Conservation (phyloP, 2,113 vertebrate species). For the Columba livia region DNA sequence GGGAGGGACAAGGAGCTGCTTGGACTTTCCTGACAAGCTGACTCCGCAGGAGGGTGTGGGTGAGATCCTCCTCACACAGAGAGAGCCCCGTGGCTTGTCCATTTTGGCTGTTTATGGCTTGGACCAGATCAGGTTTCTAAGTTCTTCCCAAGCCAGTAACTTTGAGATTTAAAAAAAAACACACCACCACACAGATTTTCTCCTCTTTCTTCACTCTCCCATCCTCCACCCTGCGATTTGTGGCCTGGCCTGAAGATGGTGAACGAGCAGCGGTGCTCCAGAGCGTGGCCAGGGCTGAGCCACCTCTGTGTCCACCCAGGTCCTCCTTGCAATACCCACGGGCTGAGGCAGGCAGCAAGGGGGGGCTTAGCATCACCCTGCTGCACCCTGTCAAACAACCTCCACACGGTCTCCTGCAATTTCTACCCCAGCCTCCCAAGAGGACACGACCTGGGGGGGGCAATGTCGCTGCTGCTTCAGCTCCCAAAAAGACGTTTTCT, state of each 20-base stretch:
- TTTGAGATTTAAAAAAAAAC: background rate
- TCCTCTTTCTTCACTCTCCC: conserved; percentile 10
- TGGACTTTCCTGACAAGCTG: background rate
- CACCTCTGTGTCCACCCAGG: background rate
- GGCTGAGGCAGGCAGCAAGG: accelerated
- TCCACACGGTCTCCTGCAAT: background rate
- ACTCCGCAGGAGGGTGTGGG: background rate
- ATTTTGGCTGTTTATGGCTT: background rate
- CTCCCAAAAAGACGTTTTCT: background rate
- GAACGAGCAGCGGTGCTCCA: background rate
- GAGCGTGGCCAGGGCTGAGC: background rate
- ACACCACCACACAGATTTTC: background rate
- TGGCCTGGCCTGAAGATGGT: conserved; percentile 60
- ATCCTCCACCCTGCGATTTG: conserved; percentile 39
- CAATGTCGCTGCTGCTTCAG: background rate
- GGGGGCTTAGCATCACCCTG: background rate
- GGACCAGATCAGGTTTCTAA: background rate
- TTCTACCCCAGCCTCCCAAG: background rate
- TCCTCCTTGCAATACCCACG: accelerated
- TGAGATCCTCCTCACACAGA: background rate
- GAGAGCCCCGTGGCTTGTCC: background rate
- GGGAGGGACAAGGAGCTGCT: background rate
- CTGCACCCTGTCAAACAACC: accelerated
- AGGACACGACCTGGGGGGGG: background rate
- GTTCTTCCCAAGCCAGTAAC: background rate